These are phyloP conservation scores for Tetanocera ferruginea DNA, from an alignment of 2,888 invertebrate genomes.

Conservation along the genomic window DNA sequence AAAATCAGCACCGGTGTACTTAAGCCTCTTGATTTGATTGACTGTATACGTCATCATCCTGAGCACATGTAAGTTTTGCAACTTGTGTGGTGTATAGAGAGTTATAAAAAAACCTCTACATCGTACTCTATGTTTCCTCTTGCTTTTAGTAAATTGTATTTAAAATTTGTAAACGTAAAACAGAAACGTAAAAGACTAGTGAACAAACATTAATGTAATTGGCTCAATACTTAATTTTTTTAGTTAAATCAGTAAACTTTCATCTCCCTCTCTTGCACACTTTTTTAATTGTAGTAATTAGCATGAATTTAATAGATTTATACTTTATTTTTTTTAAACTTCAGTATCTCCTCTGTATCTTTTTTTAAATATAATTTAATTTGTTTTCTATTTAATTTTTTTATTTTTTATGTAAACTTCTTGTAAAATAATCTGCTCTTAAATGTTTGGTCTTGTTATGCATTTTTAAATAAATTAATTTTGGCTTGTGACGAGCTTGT, in stretches of 20 bases:
- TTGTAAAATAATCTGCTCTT: too few species aligned
- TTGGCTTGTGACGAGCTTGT: too few species aligned
- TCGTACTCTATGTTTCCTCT: constrained; percentile 28
- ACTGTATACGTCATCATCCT: constrained; percentile 94
- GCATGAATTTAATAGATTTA: background rate
- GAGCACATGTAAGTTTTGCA: constrained; percentile 91
- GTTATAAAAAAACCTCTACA: constrained; percentile 10
- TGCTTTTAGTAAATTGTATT: constrained; percentile 8
- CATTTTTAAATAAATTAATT: too few species aligned
- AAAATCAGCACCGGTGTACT: constrained; percentile 90
- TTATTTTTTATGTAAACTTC: background rate
- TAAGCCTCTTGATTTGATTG: constrained; percentile 85
- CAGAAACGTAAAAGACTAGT: background rate
- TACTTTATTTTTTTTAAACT: background rate
- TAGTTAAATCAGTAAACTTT: background rate
- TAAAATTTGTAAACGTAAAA: background rate
- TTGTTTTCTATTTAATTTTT: background rate
- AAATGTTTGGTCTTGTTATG: too few species aligned
- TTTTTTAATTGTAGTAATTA: background rate
- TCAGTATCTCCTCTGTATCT: background rate
- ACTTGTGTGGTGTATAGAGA: background rate
- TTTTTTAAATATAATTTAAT: background rate
- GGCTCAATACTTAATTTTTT: background rate
- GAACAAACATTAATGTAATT: background rate
- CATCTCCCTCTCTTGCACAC: too few species aligned